Percentiles rank a stretch among this genome's conserved stretches.
These are phyloP conservation scores for Harlomillsia oculata DNA, from an alignment of 1,140 invertebrate species.

Conservation along the genomic window DNA sequence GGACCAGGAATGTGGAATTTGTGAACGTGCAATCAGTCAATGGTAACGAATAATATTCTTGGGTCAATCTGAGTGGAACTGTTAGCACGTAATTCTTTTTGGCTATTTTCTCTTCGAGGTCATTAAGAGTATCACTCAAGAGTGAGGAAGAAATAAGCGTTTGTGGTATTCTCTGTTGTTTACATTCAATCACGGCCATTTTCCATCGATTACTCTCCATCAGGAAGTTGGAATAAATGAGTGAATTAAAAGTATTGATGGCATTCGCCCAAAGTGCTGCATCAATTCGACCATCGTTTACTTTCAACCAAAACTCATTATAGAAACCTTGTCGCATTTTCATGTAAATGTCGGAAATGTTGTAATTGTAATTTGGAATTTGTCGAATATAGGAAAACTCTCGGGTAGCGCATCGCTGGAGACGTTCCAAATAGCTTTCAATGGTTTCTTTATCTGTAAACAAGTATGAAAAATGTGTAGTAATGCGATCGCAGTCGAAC, in stretches of 20 bases:
- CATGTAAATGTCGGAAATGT: neutral
- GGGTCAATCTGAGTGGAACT: neutral
- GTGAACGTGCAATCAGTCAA: slow-evolving; percentile 11
- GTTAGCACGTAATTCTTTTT: neutral
- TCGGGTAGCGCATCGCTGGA: neutral
- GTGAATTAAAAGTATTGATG: neutral
- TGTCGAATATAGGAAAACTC: neutral
- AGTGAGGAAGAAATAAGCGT: neutral
- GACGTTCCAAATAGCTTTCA: neutral
- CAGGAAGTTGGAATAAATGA: neutral
- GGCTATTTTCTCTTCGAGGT: neutral
- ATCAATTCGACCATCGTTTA: neutral
- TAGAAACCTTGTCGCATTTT: slow-evolving; percentile 1
- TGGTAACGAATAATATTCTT: neutral
- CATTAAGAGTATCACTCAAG: neutral
- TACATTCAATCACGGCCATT: slow-evolving; percentile 3
- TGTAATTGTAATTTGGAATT: neutral
- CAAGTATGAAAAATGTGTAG: neutral
- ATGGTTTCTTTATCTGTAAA: neutral
- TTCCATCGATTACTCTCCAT: slow-evolving; percentile 11
- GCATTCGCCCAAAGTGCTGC: slow-evolving; percentile 1
- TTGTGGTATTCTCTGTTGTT: neutral
- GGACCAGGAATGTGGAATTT: neutral
- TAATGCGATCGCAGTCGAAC: slow-evolving; percentile 3
- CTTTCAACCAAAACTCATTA: neutral